Conservation (phyloP, 2,113 vertebrate genomes). For the Halcyon malimbica region DNA sequence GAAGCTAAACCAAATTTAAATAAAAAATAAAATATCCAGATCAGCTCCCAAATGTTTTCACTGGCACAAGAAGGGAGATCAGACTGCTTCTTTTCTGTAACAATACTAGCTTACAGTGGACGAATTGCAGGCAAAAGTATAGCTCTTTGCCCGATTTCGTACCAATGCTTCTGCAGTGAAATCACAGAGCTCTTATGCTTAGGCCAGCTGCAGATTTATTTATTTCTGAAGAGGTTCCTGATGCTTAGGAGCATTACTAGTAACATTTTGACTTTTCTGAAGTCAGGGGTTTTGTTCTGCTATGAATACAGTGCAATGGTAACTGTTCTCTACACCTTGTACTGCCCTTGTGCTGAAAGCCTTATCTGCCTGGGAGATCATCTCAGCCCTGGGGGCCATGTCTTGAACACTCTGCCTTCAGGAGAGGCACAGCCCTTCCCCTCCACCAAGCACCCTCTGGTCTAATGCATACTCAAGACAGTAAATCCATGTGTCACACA, state of each 20-base stretch:
- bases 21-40: background rate
- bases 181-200: background rate
- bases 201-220: background rate
- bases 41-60: background rate
- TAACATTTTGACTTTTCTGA: background rate
- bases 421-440: background rate
- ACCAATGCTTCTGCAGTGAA: background rate
- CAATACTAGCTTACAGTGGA: background rate
- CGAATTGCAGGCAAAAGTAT: background rate
- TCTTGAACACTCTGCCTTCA: background rate
- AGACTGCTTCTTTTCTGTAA: background rate
- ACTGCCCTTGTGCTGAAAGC: background rate
- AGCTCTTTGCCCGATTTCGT: background rate
- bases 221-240: background rate
- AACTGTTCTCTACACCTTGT: background rate
- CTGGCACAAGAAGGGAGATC: background rate
- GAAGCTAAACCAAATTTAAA: background rate
- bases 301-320: accelerated
- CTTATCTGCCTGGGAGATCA: background rate
- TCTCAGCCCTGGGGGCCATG: background rate
- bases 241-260: background rate
- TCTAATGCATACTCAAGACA: background rate
- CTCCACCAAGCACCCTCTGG: accelerated
- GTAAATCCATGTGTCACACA: background rate
- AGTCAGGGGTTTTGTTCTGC: background rate